Conservation (phyloP, 1,140 invertebrate genomes). For the roundworm (Caenorhabditis elegans) region WBcel235 BX284605.5:18797001-18797500, state of each 20-base stretch:
- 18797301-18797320: neutral
- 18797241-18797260: neutral
- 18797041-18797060: neutral
- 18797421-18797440: neutral
- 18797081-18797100: neutral
- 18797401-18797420: neutral
- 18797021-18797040: neutral
- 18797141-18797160: no score
- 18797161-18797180: no score
- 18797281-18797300: neutral
- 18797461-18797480: constrained; percentile 12
- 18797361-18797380: neutral
- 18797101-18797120: no score
- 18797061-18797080: no score
- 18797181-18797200: no score
- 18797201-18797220: no score
- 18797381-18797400: neutral
- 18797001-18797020: neutral
- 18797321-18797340: neutral
- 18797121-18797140: no score
- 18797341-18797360: neutral
- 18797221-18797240: no score
- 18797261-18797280: constrained; percentile 14
- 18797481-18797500: neutral
- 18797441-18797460: neutral